Evolutionary conservation across 2,113 vertebrate genomes (phyloP), one percentile per base, ranked within the genome.

Genomic region (Aleadryas rufinucha): DNA sequence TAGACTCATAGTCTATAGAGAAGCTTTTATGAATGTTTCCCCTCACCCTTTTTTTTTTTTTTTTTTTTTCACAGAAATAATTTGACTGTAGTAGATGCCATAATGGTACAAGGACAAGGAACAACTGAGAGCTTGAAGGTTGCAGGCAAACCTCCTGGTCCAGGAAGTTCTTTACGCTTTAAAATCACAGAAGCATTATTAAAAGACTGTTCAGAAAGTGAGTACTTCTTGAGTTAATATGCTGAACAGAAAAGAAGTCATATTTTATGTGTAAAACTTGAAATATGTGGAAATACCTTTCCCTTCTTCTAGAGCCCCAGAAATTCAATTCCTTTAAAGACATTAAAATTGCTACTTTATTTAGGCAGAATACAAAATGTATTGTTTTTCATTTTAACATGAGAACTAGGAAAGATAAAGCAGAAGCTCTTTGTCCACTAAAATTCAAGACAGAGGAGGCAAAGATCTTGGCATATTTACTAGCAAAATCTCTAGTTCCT

Each of bases 191-290:
- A 99, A 97, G 98, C 98, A 13, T 98, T 99, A 90, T 97, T 99
- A 37, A 99, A 99, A 98, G 99, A 99, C 91, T 99, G 99, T 97
- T 98, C 99, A 93, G 99, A 99, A 83, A 99, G 99, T 99, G 97
- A 99, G 99, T 98, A 91, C 54, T 85, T 30, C 33, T 5, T 60
- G 56, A 81, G 21, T 39, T 79, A 35, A 24, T 63, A 7, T n/a
- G 31, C 41, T 57, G 64, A 79, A 71, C 31, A 78, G 50, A 80
- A 81, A 63, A 61, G 4, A 60, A 50, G 24, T 50, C 7, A 3
- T 28, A 18, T 41, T 86, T 71, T 45, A 60, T 42, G 6, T 24
- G 8, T 50, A 26, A 59, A 66, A 41, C 20, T 50, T 44, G 24
- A 70, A 54, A 78, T 37, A 7, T 15, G 15, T 35, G 47, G 18